phyloP scores from a whole-genome alignment of 2,113 vertebrate species.

The Myiopsitta monachus region DNA sequence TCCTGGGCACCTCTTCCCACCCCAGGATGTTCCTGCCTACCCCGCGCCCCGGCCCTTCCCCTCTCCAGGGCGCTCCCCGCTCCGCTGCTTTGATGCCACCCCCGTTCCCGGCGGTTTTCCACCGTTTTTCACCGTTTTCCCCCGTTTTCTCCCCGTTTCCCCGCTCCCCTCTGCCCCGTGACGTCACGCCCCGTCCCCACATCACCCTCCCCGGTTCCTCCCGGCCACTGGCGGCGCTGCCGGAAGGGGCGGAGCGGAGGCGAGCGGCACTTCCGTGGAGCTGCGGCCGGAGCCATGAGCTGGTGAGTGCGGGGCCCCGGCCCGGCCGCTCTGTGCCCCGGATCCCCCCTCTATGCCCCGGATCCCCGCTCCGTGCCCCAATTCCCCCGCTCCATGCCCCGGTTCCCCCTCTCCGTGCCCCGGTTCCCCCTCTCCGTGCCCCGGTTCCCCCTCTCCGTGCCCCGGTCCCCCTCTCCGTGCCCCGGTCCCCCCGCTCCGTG shows the following conservation, averaged over 20 bases:
- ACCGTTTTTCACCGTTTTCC: not conserved
- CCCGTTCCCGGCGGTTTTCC: not conserved
- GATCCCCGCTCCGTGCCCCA: no score
- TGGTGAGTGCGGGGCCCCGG: slow-evolving; percentile 2
- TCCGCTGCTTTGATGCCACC: not conserved
- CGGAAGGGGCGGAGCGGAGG: not conserved
- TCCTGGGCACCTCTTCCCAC: not conserved
- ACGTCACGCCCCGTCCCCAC: not conserved
- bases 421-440: no score
- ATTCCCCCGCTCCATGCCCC: accelerated
- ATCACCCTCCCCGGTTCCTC: not conserved
- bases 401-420: no score
- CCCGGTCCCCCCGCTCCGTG: no score
- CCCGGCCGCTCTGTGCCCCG: no score
- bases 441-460: no score
- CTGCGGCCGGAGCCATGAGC: not conserved
- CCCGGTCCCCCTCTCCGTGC: no score
- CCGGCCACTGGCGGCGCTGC: not conserved
- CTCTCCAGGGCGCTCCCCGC: not conserved
- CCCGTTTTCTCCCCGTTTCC: not conserved
- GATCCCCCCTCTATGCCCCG: no score
- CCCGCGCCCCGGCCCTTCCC: accelerated
- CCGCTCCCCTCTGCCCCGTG: not conserved
- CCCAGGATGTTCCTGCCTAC: no score
- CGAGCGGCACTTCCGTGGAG: not conserved